Evolutionary conservation across 2,113 vertebrate genomes (phyloP), one percentile per base, ranked within the genome.

Genomic region (Ammodytes dubius): DNA sequence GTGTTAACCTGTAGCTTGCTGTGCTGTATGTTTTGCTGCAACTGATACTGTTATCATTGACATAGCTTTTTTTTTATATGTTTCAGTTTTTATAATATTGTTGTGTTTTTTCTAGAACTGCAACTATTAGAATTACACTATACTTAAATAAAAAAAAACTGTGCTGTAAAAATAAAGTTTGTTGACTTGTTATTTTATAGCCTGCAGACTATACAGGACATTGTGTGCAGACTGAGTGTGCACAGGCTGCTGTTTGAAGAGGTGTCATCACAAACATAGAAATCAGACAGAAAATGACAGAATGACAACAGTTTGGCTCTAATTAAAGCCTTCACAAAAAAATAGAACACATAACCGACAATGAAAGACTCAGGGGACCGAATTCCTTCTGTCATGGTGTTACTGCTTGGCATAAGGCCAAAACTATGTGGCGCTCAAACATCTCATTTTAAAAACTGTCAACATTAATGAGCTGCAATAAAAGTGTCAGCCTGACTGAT

Each of bases 271-370:
- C 27, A 82, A 56, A 81, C 70, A 54, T 13, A 79, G 27, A 88
- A 78, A 84, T 63, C 74, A n/a, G n/a, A 80, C 75, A 4, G 53
- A 42, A 59, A 69, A 76, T 7, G 42, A 49, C 46, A 69, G 68
- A 80, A 81, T 72, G 87, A 87, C 70, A 77, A 19, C 49, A 78
- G 83, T 77, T 80, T 77, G 49, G 43, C 69, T 11, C 43, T 65
- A 84, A 89, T 86, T 80, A 85, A 57, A 83, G 81, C 64, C 82
- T 63, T 76, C 43, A 42, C 42, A 58, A 49, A 58, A 14, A 66
- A 59, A 53, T 17, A 74, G 68, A 89, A 81, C 56, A 85, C 2
- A 74, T 63, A 15, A 60, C 14, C 6, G 5, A 63, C 77, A 75
- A 64, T 68, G 47, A 68, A 67, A 83, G 79, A 73, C 46, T 70